Evolutionary conservation across 1,140 invertebrate genomes (phyloP).

Genomic region (Antheraea pernyi): DNA sequence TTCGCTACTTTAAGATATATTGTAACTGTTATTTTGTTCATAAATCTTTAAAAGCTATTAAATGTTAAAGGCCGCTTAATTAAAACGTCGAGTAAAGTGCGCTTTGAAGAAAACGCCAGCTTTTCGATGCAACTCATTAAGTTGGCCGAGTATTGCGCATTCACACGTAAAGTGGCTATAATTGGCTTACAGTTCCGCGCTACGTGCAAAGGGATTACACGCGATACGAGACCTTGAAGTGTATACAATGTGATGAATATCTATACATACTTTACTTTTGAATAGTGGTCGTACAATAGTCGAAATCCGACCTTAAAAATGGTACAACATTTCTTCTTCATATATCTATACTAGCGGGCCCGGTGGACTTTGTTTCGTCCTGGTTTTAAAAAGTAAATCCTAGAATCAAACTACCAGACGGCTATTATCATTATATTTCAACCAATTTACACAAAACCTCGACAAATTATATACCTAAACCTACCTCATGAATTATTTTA

Average conservation of each 20-base stretch:
- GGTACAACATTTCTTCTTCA: too few relatives aligned
- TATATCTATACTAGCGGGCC: too few relatives aligned
- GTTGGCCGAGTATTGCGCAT: not conserved
- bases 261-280: not conserved
- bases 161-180: conserved; percentile 3
- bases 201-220: not conserved
- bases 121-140: not conserved
- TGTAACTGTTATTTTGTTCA: not conserved
- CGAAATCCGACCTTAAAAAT: too few relatives aligned
- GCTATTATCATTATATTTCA: too few relatives aligned
- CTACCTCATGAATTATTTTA: too few relatives aligned
- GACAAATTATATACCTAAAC: too few relatives aligned
- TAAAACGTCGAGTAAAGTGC: not conserved
- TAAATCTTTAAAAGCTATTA: not conserved
- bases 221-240: not conserved
- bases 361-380: too few relatives aligned
- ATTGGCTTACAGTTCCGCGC: not conserved
- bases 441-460: too few relatives aligned
- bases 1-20: not conserved
- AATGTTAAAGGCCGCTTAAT: not conserved
- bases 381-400: too few relatives aligned
- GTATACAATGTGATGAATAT: not conserved
- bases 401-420: too few relatives aligned
- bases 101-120: not conserved
- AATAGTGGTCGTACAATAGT: not conserved